Conservation (phyloP, 2,113 vertebrate species). For the Chaetops frenatus region DNA sequence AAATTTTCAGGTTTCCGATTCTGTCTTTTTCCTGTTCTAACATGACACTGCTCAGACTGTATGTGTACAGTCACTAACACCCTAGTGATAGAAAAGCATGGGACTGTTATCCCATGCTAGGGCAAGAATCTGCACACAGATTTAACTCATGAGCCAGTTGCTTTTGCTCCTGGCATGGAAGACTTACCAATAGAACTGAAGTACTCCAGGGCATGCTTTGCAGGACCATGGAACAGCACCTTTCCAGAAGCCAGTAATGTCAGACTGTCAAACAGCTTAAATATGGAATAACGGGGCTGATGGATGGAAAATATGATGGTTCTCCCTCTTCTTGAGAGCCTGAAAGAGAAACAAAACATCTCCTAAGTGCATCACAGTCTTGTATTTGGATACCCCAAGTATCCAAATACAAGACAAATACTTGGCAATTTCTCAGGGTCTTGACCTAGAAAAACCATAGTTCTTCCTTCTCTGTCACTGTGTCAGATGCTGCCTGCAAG, state of each 20-base stretch:
- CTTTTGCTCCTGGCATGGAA: background rate
- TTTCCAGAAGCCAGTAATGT: constrained; percentile 59
- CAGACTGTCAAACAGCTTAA: constrained; percentile 68
- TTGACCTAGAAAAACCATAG: background rate
- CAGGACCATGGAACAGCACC: constrained; percentile 64
- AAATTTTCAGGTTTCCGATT: background rate
- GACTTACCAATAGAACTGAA: constrained; percentile 61
- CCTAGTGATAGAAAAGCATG: background rate
- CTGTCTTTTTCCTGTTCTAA: background rate
- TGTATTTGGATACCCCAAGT: too few relatives aligned
- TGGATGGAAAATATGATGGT: constrained; percentile 72
- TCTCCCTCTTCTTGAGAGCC: constrained; percentile 63
- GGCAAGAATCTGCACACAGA: background rate
- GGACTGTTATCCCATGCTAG: background rate
- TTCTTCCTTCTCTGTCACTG: background rate
- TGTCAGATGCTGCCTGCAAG: background rate
- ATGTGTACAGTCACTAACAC: background rate
- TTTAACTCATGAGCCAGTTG: background rate
- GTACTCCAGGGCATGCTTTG: constrained; percentile 43
- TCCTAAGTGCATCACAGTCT: background rate
- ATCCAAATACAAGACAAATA: too few relatives aligned
- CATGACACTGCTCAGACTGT: background rate
- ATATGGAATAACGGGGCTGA: constrained; percentile 70
- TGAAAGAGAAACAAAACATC: constrained; percentile 13
- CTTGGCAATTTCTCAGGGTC: background rate